These are phyloP conservation scores for Barnardius zonarius DNA, from an alignment of 2,113 vertebrate species.

Conservation along the genomic window DNA sequence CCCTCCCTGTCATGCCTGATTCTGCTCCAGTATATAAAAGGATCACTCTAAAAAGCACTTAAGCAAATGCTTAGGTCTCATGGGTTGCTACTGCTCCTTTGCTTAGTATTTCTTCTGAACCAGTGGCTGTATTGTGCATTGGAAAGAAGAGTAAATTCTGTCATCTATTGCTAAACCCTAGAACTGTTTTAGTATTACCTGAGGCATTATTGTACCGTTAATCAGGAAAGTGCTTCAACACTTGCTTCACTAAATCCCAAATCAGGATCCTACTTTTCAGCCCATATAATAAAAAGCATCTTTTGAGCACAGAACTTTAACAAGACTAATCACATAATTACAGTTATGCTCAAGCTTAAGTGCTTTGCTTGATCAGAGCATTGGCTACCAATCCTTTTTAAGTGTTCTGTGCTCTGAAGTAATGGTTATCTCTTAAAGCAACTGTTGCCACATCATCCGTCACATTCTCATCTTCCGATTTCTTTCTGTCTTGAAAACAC, in stretches of 20 bases:
- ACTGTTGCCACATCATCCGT: neutral
- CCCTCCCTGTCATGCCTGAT: neutral
- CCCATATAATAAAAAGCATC: neutral
- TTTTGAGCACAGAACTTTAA: conserved; percentile 41
- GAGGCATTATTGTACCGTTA: neutral
- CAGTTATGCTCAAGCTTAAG: conserved; percentile 9
- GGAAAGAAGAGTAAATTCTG: neutral
- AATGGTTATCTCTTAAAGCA: conserved; percentile 18
- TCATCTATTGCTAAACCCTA: neutral
- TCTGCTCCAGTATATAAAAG: neutral
- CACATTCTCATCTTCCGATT: neutral
- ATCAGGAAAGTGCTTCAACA: neutral
- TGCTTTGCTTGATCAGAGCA: conserved; percentile 33
- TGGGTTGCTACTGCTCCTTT: neutral
- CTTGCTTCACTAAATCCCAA: conserved; percentile 41
- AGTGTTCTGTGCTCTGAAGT: neutral
- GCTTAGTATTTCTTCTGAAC: neutral
- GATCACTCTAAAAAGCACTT: neutral
- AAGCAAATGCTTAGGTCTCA: neutral
- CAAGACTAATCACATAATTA: conserved; percentile 45
- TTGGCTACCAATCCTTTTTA: conserved; percentile 26
- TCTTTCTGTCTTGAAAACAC: neutral
- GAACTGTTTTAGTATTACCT: neutral
- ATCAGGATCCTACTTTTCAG: neutral
- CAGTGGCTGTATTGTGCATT: neutral